Percentiles rank a stretch among this genome's conserved stretches.
phyloP scores from a whole-genome alignment of 2,888 invertebrate genomes.

The Hymenopus coronatus region DNA sequence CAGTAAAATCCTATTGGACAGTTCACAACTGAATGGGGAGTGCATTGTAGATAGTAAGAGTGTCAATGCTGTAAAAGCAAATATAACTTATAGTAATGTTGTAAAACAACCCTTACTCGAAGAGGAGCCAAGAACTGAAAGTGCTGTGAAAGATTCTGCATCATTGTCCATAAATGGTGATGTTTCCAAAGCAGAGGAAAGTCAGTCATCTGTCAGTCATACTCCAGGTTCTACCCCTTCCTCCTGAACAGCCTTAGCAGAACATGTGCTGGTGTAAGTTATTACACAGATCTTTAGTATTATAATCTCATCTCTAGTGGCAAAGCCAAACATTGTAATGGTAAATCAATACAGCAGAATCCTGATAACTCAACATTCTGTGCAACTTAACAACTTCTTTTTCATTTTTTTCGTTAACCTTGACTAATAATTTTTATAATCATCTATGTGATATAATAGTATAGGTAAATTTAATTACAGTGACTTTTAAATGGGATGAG shows the following conservation, averaged over 20 bases:
- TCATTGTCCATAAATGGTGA: background rate
- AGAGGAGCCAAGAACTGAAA: background rate
- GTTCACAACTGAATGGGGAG: background rate
- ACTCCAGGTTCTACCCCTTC: background rate
- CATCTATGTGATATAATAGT: too few species aligned
- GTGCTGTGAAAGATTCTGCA: background rate
- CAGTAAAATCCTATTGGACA: background rate
- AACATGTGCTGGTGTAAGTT: too few species aligned
- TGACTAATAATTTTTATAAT: too few species aligned
- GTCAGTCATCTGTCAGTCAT: background rate
- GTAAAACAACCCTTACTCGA: conserved; percentile 24
- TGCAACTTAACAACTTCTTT: too few species aligned
- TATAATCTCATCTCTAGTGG: too few species aligned
- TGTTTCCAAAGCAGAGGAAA: background rate
- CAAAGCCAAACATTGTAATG: too few species aligned
- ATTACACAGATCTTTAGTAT: too few species aligned
- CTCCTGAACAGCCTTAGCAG: background rate
- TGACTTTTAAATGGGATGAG: too few species aligned
- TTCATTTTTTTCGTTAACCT: too few species aligned
- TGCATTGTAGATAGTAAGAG: background rate
- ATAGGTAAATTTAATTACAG: too few species aligned
- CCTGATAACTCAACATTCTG: too few species aligned
- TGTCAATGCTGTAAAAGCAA: conserved; percentile 9
- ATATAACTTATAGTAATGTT: conserved; percentile 25
- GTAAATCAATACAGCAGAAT: too few species aligned